Percentiles rank a stretch among this genome's conserved stretches.
Evolutionary conservation across 1,140 invertebrate species (phyloP).

Genomic region (Drosophila equinoxialis): DNA sequence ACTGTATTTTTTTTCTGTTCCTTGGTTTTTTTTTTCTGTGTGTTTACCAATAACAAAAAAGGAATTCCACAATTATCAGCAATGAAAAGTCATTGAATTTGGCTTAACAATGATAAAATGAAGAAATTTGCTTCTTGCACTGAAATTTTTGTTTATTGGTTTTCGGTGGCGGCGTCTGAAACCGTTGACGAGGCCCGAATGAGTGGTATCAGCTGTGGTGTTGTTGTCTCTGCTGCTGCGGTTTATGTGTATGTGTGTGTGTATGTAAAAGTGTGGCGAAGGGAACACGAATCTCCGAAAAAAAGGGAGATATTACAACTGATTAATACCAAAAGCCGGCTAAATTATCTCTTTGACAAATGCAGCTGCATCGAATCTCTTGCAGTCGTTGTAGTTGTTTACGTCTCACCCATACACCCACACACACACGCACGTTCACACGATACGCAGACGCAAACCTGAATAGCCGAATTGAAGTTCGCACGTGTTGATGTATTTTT

Average conservation of each 20-base stretch:
- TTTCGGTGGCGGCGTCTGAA: neutral
- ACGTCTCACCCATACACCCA: conserved; percentile 24
- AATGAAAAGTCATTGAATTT: neutral
- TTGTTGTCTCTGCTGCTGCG: conserved; percentile 6
- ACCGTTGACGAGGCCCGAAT: neutral
- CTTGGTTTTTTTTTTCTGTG: conserved; percentile 5
- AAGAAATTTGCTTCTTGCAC: neutral
- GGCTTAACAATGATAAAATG: neutral
- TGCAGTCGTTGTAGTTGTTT: conserved; percentile 44
- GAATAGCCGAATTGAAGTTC: conserved; percentile 31
- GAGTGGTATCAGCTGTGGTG: conserved; percentile 6
- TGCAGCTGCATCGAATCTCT: neutral
- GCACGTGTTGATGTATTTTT: conserved; percentile 52
- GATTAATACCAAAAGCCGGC: conserved; percentile 3
- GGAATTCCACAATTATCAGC: neutral
- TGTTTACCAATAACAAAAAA: conserved; percentile 1
- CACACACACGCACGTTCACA: neutral
- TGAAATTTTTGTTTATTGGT: neutral
- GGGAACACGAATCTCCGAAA: neutral
- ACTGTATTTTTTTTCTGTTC: conserved; percentile 13
- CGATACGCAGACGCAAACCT: conserved; percentile 3
- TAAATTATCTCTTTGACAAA: neutral
- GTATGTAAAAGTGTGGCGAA: neutral
- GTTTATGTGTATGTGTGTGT: conserved; percentile 7
- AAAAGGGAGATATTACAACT: neutral